Evolutionary conservation across 2,888 invertebrate genomes (phyloP).

Genomic region (Alentia gelatinosa): DNA sequence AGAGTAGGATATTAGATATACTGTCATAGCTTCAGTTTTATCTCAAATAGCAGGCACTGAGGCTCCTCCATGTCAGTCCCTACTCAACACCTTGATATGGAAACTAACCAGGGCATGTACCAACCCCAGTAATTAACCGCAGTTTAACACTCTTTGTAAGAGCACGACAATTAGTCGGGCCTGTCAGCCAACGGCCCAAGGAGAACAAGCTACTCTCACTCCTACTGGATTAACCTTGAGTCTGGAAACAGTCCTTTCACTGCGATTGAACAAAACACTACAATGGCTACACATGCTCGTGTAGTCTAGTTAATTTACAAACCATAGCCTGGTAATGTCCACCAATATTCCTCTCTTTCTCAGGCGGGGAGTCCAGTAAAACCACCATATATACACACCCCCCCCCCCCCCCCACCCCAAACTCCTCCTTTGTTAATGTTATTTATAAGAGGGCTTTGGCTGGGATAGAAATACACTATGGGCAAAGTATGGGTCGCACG

Average conservation of each 20-base stretch:
- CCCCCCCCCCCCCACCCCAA: no score
- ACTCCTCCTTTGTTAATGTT: background rate
- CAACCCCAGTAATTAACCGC: background rate
- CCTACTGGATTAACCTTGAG: no score
- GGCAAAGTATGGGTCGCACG: background rate
- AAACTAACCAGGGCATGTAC: background rate
- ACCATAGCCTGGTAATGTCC: background rate
- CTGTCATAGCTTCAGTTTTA: no score
- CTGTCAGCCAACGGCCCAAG: background rate
- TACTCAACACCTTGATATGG: background rate
- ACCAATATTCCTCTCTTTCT: background rate
- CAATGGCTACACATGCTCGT: no score
- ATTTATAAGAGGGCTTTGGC: slow-evolving; percentile 27
- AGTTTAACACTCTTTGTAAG: background rate
- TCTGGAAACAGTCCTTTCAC: no score
- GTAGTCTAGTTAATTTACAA: no score
- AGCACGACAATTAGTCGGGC: background rate
- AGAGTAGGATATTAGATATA: no score
- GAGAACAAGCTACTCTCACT: background rate
- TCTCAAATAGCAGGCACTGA: no score
- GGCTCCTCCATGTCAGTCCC: background rate
- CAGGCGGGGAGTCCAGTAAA: background rate
- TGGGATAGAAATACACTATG: background rate
- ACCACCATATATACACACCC: background rate
- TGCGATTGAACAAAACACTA: no score